Percentiles rank a stretch among this genome's conserved stretches.
Evolutionary conservation across 2,797 vertebrate species (phyloP).

Genomic region (Lemur catta): DNA sequence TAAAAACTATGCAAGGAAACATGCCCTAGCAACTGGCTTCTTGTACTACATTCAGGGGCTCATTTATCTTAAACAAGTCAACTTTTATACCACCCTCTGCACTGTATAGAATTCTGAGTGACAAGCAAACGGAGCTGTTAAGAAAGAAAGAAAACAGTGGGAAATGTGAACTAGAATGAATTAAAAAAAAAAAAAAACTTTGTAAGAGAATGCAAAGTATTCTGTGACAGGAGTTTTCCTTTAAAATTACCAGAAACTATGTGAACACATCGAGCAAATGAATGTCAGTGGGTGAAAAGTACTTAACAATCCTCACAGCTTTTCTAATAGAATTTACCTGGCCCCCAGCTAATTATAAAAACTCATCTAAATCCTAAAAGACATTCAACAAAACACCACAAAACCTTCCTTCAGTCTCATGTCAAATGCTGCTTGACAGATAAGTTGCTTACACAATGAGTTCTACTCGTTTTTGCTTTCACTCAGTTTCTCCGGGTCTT

Average conservation of each 20-base stretch:
- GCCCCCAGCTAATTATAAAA: conserved; percentile 59
- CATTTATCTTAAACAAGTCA: conserved; percentile 85
- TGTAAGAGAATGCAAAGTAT: conserved; percentile 82
- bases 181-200: conserved; percentile 50
- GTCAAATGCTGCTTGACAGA: conserved; percentile 26
- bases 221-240: conserved; percentile 66
- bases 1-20: conserved; percentile 81
- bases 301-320: conserved; percentile 70
- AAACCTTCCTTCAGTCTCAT: conserved; percentile 49
- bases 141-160: conserved; percentile 77
- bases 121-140: conserved; percentile 68
- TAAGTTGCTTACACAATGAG: conserved; percentile 51
- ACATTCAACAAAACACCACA: conserved; percentile 39
- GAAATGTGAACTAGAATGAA: conserved; percentile 75
- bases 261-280: conserved; percentile 68
- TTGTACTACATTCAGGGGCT: conserved; percentile 78
- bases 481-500: conserved; percentile 39
- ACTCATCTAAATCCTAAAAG: conserved; percentile 63
- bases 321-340: conserved; percentile 72
- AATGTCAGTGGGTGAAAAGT: conserved; percentile 72
- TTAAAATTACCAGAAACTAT: conserved; percentile 73
- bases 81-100: conserved; percentile 82
- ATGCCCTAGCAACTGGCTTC: conserved; percentile 84
- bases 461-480: conserved; percentile 3
- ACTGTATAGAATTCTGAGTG: conserved; percentile 82